phyloP scores from a whole-genome alignment of 2,113 vertebrate genomes.

The Cichladusa arquata region DNA sequence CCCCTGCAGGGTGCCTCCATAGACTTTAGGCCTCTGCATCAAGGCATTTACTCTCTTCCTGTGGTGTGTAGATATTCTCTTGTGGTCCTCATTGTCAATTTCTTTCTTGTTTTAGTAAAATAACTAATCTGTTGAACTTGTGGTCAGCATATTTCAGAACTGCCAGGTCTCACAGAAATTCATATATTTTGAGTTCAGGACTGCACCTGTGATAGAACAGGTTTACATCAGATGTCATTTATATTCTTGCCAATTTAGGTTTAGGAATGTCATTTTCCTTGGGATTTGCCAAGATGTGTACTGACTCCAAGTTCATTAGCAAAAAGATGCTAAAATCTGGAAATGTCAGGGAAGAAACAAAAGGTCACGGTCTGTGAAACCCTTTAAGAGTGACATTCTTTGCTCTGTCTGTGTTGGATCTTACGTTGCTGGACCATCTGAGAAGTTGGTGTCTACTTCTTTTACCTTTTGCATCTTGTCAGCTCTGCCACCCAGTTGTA shows the following conservation, averaged over 20 bases:
- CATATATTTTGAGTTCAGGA: background rate
- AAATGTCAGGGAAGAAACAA: background rate
- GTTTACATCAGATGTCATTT: background rate
- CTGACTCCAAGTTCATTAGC: background rate
- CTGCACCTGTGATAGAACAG: background rate
- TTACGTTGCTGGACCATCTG: background rate
- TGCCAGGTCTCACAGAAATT: background rate
- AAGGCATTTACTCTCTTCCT: background rate
- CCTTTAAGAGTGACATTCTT: background rate
- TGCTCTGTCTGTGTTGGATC: background rate
- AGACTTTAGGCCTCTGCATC: background rate
- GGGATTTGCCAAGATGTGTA: background rate
- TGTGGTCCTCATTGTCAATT: background rate
- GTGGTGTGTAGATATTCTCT: background rate
- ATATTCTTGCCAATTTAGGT: background rate
- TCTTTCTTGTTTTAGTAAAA: background rate
- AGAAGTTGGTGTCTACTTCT: slow-evolving; percentile 14
- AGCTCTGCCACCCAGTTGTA: background rate
- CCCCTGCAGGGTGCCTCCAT: background rate
- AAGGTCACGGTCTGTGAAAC: background rate
- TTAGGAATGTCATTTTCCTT: background rate
- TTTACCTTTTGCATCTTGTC: background rate
- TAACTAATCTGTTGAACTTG: background rate
- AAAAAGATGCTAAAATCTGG: background rate
- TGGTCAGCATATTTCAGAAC: background rate